A percentile compares a stretch with the other conserved stretches of the same genome.
These are phyloP conservation scores for Bombus soroeensis DNA, from an alignment of 1,140 invertebrate species.

Conservation along the genomic window DNA sequence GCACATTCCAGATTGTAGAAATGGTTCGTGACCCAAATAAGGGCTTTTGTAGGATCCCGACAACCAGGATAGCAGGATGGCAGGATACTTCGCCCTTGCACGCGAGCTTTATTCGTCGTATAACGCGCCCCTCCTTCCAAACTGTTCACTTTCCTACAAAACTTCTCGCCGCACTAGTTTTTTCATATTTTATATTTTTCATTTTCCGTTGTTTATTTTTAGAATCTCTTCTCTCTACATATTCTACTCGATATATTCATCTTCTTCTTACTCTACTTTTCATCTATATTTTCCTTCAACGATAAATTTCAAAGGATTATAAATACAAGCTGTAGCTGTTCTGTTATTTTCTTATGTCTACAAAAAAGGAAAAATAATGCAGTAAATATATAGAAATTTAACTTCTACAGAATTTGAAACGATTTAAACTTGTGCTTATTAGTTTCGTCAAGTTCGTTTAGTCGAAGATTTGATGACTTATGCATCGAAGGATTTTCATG, in stretches of 20 bases:
- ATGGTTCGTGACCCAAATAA: constrained; percentile 81
- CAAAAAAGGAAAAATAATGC: not conserved
- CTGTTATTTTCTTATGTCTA: not conserved
- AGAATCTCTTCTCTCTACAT: too few species aligned
- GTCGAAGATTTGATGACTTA: not conserved
- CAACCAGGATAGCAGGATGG: constrained; percentile 78
- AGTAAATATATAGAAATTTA: not conserved
- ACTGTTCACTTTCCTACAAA: not conserved
- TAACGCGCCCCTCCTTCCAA: not conserved
- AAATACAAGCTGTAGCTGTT: not conserved
- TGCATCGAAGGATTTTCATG: not conserved
- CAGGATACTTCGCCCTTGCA: constrained; percentile 59
- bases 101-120: constrained; percentile 62
- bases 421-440: not conserved
- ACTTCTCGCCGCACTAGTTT: not conserved
- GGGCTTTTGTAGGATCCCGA: constrained; percentile 82
- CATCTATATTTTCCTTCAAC: not conserved
- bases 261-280: too few species aligned
- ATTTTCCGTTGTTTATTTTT: not conserved
- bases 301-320: not conserved
- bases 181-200: not conserved
- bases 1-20: constrained; percentile 57
- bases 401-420: not conserved
- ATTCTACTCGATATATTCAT: too few species aligned
- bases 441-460: not conserved